phyloP scores from a whole-genome alignment of 2,113 vertebrate genomes.

The Sisor rabdophorus region DNA sequence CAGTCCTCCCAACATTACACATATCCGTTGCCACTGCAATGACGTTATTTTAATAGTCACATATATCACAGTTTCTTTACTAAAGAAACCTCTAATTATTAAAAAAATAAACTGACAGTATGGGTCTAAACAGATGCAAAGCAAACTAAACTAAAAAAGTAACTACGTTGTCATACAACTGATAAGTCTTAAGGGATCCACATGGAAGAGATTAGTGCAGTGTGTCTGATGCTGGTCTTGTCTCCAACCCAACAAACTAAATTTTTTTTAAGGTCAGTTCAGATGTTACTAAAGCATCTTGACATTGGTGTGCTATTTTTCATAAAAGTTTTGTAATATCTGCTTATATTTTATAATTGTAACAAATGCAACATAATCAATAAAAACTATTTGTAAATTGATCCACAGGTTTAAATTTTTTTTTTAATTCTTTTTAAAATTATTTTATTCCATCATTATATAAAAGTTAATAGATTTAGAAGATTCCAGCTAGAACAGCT shows the following conservation, averaged over 20 bases:
- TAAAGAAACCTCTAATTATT: background rate
- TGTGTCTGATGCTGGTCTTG: slow-evolving; percentile 18
- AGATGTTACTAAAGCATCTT: slow-evolving; percentile 1
- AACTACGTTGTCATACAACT: background rate
- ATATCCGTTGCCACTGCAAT: background rate
- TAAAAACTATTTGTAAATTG: background rate
- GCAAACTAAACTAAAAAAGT: background rate
- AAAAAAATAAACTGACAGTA: background rate
- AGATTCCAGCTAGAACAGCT: background rate
- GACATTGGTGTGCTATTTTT: background rate
- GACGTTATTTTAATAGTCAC: background rate
- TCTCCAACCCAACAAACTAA: slow-evolving; percentile 30
- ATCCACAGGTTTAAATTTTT: background rate
- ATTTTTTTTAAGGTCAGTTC: slow-evolving; percentile 20
- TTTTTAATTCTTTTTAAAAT: background rate
- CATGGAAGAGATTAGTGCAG: slow-evolving; percentile 41
- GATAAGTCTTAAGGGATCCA: slow-evolving; percentile 29
- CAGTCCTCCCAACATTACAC: background rate
- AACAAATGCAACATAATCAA: background rate
- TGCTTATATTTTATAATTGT: slow-evolving; percentile 6
- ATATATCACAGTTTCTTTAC: background rate
- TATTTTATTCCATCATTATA: background rate
- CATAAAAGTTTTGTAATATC: background rate
- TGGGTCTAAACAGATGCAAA: background rate
- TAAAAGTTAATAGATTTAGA: background rate